These are phyloP conservation scores for Prosapia bicincta DNA, from an alignment of 2,888 invertebrate species.

Conservation along the genomic window DNA sequence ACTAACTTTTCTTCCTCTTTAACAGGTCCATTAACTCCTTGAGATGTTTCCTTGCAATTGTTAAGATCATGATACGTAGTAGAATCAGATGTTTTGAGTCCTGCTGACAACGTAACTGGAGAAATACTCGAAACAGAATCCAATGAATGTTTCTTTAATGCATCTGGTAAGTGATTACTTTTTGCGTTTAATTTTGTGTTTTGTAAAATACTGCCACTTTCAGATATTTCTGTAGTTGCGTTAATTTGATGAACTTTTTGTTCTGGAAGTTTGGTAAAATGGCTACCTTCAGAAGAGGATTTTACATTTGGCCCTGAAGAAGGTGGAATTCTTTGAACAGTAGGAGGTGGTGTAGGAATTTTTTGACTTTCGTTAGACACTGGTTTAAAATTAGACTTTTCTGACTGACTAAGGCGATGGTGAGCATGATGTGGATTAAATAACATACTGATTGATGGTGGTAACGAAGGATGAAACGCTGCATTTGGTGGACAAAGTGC, in stretches of 20 bases:
- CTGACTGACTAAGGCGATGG: constrained; percentile 24
- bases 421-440: constrained; percentile 38
- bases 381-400: constrained; percentile 24
- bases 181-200: background rate
- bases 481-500: constrained; percentile 34
- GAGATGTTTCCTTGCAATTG: background rate
- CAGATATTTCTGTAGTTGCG: background rate
- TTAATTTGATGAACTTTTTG: background rate
- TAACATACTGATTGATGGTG: constrained; percentile 40
- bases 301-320: constrained; percentile 21
- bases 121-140: background rate
- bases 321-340: constrained; percentile 37
- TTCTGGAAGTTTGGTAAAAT: background rate
- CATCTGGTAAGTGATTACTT: background rate
- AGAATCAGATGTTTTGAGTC: background rate
- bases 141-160: background rate
- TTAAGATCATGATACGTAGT: background rate
- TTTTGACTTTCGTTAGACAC: constrained; percentile 18
- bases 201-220: background rate
- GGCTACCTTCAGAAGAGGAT: background rate
- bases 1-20: background rate
- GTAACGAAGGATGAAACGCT: constrained; percentile 38
- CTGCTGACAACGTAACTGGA: background rate
- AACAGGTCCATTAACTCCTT: background rate
- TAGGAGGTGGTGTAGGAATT: constrained; percentile 27